Conservation (phyloP, 1,140 invertebrate species). For the Rhagoletis zephyria region DNA sequence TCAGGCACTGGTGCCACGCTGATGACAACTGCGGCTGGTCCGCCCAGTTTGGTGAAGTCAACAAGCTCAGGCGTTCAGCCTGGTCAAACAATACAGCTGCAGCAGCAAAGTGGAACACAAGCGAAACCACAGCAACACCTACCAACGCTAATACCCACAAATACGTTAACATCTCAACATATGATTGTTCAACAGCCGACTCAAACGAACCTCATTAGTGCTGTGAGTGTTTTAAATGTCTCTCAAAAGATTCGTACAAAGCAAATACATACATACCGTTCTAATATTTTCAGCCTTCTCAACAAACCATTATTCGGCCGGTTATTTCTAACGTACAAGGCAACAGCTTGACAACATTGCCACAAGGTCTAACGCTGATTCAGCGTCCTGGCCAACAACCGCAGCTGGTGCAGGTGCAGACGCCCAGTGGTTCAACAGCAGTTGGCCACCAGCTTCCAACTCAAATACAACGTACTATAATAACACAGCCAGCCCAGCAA, state of each 20-base stretch:
- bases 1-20: conserved; percentile 65
- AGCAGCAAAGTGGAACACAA: conserved; percentile 55
- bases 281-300: conserved; percentile 61
- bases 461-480: conserved; percentile 66
- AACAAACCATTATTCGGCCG: conserved; percentile 71
- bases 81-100: conserved; percentile 60
- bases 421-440: conserved; percentile 60
- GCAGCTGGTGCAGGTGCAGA: conserved; percentile 71
- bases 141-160: conserved; percentile 71
- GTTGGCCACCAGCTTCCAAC: conserved; percentile 56
- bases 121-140: conserved; percentile 64
- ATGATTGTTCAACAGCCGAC: conserved; percentile 66
- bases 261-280: neutral
- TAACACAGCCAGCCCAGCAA: conserved; percentile 62
- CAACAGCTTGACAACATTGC: conserved; percentile 62
- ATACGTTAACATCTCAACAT: conserved; percentile 64
- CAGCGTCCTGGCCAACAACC: conserved; percentile 72
- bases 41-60: conserved; percentile 70
- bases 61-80: conserved; percentile 60
- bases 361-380: conserved; percentile 71
- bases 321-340: conserved; percentile 64
- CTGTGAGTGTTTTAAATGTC: conserved; percentile 61
- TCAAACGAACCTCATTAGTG: conserved; percentile 66
- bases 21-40: conserved; percentile 68
- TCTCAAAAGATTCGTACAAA: too few relatives aligned